Conservation (phyloP, 2,888 invertebrate species). For the Hemaris fuciformis region DNA sequence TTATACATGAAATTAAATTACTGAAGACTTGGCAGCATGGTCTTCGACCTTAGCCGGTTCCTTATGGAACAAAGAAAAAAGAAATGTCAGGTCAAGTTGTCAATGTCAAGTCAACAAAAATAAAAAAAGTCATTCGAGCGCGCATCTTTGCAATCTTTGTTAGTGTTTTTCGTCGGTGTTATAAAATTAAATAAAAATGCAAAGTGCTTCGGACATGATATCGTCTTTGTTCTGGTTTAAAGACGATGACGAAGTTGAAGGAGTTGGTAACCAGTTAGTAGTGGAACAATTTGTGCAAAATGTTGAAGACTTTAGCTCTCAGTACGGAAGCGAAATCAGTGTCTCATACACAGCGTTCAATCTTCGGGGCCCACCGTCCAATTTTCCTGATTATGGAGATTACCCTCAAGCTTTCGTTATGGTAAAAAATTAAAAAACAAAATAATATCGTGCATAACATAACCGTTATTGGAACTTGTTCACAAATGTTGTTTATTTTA, state of each 20-base stretch:
- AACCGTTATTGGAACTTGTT: neutral
- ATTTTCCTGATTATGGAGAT: constrained; percentile 95
- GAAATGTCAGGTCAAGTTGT: neutral
- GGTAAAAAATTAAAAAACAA: constrained; percentile 75
- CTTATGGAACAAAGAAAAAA: too few relatives aligned
- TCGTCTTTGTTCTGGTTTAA: constrained; percentile 69
- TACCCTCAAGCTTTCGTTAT: constrained; percentile 95
- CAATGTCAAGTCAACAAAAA: constrained; percentile 14
- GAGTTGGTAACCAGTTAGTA: constrained; percentile 62
- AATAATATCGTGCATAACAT: neutral
- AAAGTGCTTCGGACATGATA: constrained; percentile 70
- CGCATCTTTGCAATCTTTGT: constrained; percentile 17
- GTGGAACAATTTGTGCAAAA: constrained; percentile 90
- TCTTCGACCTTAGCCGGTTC: too few relatives aligned
- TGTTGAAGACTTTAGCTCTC: constrained; percentile 92
- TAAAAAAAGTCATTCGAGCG: constrained; percentile 24
- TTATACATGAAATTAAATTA: too few relatives aligned
- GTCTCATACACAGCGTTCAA: constrained; percentile 94
- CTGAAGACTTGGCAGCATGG: too few relatives aligned
- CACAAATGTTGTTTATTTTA: neutral
- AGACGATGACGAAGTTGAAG: constrained; percentile 52
- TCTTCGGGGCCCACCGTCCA: constrained; percentile 90
- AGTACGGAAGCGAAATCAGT: constrained; percentile 93
- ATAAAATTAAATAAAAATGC: constrained; percentile 47
- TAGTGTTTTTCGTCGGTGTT: constrained; percentile 12